Percentiles rank a stretch among this genome's conserved stretches.
phyloP scores from a whole-genome alignment of 2,797 vertebrate genomes.

The Streptopelia turtur region DNA sequence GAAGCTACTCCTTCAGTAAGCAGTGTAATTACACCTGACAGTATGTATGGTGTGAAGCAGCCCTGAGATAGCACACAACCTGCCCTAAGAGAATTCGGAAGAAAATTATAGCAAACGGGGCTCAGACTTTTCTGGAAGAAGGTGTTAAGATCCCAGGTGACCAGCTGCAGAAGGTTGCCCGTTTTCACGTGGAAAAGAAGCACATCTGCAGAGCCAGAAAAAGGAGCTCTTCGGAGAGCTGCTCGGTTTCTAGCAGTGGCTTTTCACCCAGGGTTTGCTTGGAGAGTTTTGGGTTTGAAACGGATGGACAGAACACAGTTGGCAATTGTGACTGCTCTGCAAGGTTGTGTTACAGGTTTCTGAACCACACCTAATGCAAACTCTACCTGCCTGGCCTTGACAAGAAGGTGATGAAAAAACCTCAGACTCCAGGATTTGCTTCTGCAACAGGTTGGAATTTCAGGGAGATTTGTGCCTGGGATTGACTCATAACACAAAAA shows the following conservation, averaged over 20 bases:
- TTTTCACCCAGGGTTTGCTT: neutral
- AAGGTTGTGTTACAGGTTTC: constrained; percentile 33
- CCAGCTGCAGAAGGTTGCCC: neutral
- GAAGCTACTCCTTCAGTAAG: neutral
- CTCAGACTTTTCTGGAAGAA: neutral
- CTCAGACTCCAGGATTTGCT: neutral
- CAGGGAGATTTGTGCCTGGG: constrained; percentile 33
- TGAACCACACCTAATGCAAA: constrained; percentile 48
- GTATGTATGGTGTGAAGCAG: neutral
- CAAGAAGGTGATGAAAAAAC: neutral
- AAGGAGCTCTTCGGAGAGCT: neutral
- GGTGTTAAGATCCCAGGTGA: neutral
- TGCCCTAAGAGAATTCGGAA: neutral
- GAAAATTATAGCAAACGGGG: neutral
- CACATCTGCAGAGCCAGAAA: neutral
- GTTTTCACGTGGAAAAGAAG: neutral
- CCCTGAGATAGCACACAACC: neutral
- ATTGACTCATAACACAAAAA: constrained; percentile 1
- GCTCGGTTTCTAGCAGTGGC: neutral
- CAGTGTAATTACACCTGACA: neutral
- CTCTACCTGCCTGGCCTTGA: neutral
- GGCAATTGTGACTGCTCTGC: neutral
- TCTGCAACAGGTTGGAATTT: neutral
- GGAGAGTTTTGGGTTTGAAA: neutral
- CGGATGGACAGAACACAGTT: neutral